Evolutionary conservation across 2,888 invertebrate genomes (phyloP), one percentile per base, ranked within the genome.

Genomic region (Norana najaformis): DNA sequence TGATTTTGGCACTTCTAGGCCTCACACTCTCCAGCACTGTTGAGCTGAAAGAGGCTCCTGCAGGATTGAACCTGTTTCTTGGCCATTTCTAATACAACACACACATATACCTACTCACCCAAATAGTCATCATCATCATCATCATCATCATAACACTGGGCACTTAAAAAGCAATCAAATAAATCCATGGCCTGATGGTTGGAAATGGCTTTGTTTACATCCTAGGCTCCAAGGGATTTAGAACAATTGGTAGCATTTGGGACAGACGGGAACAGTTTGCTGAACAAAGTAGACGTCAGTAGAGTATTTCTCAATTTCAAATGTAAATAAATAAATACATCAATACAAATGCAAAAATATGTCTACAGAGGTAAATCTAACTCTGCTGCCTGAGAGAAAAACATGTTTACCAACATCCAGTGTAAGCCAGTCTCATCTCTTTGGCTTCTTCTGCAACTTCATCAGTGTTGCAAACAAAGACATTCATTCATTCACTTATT

Each of bases 221-320:
- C 69, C 69, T 34, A 89, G 20, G 53, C 69, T 35, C n/a, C 11
- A 82, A n/a, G 69, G 34, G 41, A 53, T 47, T 53, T 89, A 89
- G 47, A 38, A 37, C 35, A 38, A 37, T 23, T 53, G 36, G 30
- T 37, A 34, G 30, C 47, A 89, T 53, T 83, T n/a, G 89, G 36
- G 37, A 53, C 37, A 88, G n/a, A 53, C 35, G 23, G n/a, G 37
- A 36, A 14, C 38, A 88, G 36, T 0, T 1, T 37, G n/a, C 69
- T 16, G n/a, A 69, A 69, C 69, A n/a, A n/a, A 69, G 69, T n/a
- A 0, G n/a, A n/a, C n/a, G 69, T 13, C 69, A 4, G 6, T 11
- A 69, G 11, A 69, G 69, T 13, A 69, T 23, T 69, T 69, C 14
- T 8, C 30, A 69, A 69, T 69, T 69, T 69, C 69, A 69, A 3